Percentiles rank a stretch among this genome's conserved stretches.
These are phyloP conservation scores for Eledone cirrhosa DNA, from an alignment of 2,888 invertebrate species.

Conservation along the genomic window DNA sequence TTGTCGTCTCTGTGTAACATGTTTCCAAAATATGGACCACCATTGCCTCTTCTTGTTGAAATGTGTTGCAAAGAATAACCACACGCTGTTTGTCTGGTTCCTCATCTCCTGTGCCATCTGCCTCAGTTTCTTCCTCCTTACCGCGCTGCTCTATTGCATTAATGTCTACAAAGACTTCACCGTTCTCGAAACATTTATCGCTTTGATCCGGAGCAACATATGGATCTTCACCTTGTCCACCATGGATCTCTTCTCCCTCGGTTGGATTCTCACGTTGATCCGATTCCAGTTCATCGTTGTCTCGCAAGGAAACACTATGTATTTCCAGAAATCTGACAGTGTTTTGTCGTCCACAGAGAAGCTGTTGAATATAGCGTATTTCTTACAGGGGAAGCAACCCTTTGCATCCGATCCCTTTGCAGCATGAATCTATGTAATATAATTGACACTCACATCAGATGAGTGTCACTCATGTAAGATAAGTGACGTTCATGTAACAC, in stretches of 20 bases:
- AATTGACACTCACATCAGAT: too few relatives aligned
- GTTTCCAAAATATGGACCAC: slow-evolving; percentile 62
- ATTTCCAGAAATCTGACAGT: slow-evolving; percentile 41
- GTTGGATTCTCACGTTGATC: slow-evolving; percentile 57
- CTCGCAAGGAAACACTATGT: slow-evolving; percentile 53
- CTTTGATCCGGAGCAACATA: slow-evolving; percentile 47
- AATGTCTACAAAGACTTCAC: slow-evolving; percentile 34
- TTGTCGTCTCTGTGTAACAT: slow-evolving; percentile 63
- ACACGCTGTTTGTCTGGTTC: slow-evolving; percentile 60
- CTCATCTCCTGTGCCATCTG: slow-evolving; percentile 43
- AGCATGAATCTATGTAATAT: neutral
- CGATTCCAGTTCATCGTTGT: slow-evolving; percentile 54
- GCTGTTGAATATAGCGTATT: slow-evolving; percentile 54
- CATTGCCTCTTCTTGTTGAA: slow-evolving; percentile 65
- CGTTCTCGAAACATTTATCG: slow-evolving; percentile 30
- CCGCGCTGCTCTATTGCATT: slow-evolving; percentile 37
- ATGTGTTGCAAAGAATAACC: slow-evolving; percentile 62
- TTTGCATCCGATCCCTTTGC: slow-evolving; percentile 47
- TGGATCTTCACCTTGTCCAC: slow-evolving; percentile 54
- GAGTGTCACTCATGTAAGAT: too few relatives aligned
- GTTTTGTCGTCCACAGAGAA: slow-evolving; percentile 47
- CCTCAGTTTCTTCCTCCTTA: slow-evolving; percentile 53
- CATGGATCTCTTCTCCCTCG: slow-evolving; percentile 51
- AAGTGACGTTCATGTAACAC: too few relatives aligned
- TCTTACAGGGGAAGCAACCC: slow-evolving; percentile 47